Evolutionary conservation across 1,140 invertebrate genomes (phyloP), one percentile per base, ranked within the genome.

Genomic region (Lasioglossum baleicum): DNA sequence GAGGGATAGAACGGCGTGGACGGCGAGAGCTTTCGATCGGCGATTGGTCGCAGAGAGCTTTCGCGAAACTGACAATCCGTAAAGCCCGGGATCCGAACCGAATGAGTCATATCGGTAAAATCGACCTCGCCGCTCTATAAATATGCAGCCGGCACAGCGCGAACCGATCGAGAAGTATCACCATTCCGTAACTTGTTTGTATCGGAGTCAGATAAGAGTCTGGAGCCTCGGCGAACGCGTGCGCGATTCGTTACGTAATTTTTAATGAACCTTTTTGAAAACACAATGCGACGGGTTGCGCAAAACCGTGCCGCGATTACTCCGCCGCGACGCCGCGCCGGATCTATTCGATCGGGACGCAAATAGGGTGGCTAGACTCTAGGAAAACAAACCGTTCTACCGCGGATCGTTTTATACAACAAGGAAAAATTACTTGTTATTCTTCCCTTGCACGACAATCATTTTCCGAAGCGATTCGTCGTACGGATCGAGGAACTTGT

Each of bases 51-150:
- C 44, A 48, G 26, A 26, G 26, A 26, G 64, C 70, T n/a, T 65
- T 73, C 40, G 13, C 26, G 63, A 64, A 56, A 79, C 70, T 66
- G 70, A 79, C 76, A 73, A 79, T 79, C 22, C 61, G n/a, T 35
- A 22, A 22, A 63, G 56, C 53, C 35, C 74, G 64, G 22, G 71
- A 74, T 67, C 65, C 51, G 26, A 80, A 44, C n/a, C 48, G 75
- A 72, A 66, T 80, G 77, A 80, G 22, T 80, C 71, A 66, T 67
- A 74, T 67, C 71, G 44, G 53, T 80, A 74, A 74, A 80, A 80
- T 80, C 77, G 77, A 74, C 51, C 63, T 66, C 71, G 61, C 26
- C 20, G 8, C 22, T 79, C 63, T 79, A 79, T 79, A 79, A 73
- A 79, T 79, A 79, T 66, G 61, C 61, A 78, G 20, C 63, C 61